Conservation (phyloP, 2,797 vertebrate genomes). For the Brotula barbata region DNA sequence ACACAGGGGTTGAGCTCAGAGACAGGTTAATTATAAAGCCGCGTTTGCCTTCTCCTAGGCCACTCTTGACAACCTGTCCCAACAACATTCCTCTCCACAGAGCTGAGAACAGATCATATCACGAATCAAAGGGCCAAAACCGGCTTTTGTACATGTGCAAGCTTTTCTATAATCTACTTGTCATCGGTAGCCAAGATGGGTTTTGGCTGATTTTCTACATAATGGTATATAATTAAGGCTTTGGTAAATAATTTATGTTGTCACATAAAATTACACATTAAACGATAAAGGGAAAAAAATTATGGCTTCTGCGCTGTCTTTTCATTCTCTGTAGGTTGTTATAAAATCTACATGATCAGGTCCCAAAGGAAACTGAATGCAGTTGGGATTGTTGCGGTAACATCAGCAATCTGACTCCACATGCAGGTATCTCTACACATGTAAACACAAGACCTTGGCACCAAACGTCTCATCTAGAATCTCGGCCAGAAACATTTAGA, state of each 20-base stretch:
- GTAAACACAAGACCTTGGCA: slow-evolving; percentile 57
- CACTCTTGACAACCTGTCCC: slow-evolving; percentile 64
- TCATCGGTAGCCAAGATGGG: slow-evolving; percentile 1
- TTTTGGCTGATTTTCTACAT: slow-evolving; percentile 14
- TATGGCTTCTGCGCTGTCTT: not conserved
- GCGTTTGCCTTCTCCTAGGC: slow-evolving; percentile 55
- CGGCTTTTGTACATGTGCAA: slow-evolving; percentile 37
- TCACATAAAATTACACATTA: not conserved
- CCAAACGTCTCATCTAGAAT: slow-evolving; percentile 62
- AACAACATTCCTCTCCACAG: slow-evolving; percentile 58
- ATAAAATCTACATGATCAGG: too few species aligned
- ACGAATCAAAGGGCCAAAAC: slow-evolving; percentile 47
- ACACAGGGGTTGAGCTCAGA: slow-evolving; percentile 52
- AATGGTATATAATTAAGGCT: slow-evolving; percentile 11
- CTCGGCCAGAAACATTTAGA: slow-evolving; percentile 60
- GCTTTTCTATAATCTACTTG: slow-evolving; percentile 12
- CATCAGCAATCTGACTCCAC: slow-evolving; percentile 52
- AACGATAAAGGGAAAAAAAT: not conserved
- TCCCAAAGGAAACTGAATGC: not conserved
- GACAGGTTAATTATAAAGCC: slow-evolving; percentile 79
- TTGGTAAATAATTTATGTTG: slow-evolving; percentile 10
- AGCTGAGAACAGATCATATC: slow-evolving; percentile 45
- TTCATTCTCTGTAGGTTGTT: too few species aligned
- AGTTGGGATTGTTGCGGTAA: too few species aligned
- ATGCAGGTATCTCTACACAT: slow-evolving; percentile 56